Percentiles rank a stretch among this genome's conserved stretches.
These are phyloP conservation scores for Cosmia pyralina DNA, from an alignment of 2,888 invertebrate genomes.

Conservation along the genomic window DNA sequence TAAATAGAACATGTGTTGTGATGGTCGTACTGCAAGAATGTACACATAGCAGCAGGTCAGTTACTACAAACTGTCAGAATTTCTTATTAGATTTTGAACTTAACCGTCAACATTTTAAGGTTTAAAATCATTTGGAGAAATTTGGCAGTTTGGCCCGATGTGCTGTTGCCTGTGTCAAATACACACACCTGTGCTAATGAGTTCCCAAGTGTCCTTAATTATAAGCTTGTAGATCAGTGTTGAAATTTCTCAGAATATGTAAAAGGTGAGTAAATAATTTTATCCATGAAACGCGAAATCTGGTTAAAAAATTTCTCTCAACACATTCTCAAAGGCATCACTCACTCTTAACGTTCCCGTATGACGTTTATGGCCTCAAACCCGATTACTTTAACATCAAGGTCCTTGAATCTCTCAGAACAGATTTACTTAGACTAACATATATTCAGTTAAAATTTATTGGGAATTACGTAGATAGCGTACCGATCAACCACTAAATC, in stretches of 20 bases:
- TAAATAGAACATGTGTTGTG: background rate
- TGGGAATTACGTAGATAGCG: slow-evolving; percentile 56
- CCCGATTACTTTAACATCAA: slow-evolving; percentile 58
- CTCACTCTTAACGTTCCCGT: slow-evolving; percentile 53
- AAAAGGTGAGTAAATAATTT: slow-evolving; percentile 4
- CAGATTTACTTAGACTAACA: slow-evolving; percentile 61
- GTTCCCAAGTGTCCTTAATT: background rate
- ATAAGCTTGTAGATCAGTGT: background rate
- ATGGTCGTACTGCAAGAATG: background rate
- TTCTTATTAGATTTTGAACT: too few relatives aligned
- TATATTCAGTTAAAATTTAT: slow-evolving; percentile 62
- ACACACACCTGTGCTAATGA: background rate
- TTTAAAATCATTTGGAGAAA: too few relatives aligned
- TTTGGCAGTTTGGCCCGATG: too few relatives aligned
- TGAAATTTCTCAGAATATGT: slow-evolving; percentile 1
- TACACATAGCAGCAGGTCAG: too few relatives aligned
- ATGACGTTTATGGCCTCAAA: slow-evolving; percentile 56
- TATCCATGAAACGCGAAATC: slow-evolving; percentile 11
- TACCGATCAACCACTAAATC: slow-evolving; percentile 56
- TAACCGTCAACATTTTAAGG: too few relatives aligned
- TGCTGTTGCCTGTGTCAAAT: too few relatives aligned
- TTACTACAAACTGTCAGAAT: too few relatives aligned
- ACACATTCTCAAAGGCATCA: slow-evolving; percentile 45
- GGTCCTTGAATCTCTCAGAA: slow-evolving; percentile 47
- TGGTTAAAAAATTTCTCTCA: slow-evolving; percentile 28